Evolutionary conservation across 2,888 invertebrate species (phyloP).

Genomic region (Hipparchia sbordonii): DNA sequence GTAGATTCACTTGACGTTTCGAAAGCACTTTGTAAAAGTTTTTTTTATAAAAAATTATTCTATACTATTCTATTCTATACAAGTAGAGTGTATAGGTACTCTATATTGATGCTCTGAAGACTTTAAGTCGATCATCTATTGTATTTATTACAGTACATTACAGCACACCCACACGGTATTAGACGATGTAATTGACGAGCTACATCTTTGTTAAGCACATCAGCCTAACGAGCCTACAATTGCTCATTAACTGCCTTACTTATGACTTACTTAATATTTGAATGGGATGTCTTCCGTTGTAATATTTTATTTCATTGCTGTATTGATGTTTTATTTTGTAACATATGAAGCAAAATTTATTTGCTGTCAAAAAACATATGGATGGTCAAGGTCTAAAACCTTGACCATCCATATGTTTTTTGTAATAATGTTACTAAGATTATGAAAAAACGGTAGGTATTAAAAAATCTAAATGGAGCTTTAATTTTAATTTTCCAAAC

Average conservation of each 20-base stretch:
- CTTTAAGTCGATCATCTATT: conserved; percentile 27
- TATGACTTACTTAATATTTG: conserved; percentile 16
- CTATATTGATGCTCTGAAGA: conserved; percentile 13
- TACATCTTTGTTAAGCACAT: conserved; percentile 33
- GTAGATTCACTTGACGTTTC: too few relatives aligned
- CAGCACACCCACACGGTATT: conserved; percentile 32
- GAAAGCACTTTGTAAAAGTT: too few relatives aligned
- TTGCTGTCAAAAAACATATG: too few relatives aligned
- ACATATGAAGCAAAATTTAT: background rate
- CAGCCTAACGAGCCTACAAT: conserved; percentile 25
- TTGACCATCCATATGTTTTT: too few relatives aligned
- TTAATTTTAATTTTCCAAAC: background rate
- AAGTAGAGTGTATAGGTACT: background rate
- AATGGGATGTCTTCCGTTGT: conserved; percentile 14
- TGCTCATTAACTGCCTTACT: conserved; percentile 31
- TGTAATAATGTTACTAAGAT: too few relatives aligned
- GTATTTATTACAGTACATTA: conserved; percentile 25
- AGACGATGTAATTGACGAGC: conserved; percentile 33
- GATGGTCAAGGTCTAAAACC: too few relatives aligned
- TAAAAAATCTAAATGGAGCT: background rate
- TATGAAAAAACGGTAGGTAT: too few relatives aligned
- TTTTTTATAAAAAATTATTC: too few relatives aligned
- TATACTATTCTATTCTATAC: too few relatives aligned
- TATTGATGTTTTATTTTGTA: background rate
- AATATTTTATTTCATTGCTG: conserved; percentile 7